Conservation (phyloP, 1,140 invertebrate genomes). For the Hyposmocoma kahamanoa region DNA sequence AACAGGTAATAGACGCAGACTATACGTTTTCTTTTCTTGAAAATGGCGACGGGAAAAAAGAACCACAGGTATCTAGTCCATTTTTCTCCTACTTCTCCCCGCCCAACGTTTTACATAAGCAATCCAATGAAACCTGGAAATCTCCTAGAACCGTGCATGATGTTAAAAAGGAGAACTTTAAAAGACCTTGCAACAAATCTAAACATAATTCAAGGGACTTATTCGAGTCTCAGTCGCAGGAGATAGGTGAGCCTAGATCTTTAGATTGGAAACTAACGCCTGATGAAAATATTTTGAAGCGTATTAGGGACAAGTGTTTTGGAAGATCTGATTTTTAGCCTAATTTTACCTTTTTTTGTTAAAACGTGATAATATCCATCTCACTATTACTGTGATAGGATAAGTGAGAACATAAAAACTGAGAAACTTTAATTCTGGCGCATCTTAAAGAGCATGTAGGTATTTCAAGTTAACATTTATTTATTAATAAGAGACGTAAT, state of each 20-base stretch:
- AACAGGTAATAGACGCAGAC: constrained; percentile 47
- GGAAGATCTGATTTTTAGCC: constrained; percentile 45
- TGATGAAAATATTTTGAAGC: constrained; percentile 45
- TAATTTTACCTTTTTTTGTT: too few species aligned
- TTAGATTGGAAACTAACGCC: constrained; percentile 49
- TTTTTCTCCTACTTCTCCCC: constrained; percentile 58
- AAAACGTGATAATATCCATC: too few species aligned
- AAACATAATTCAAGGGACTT: constrained; percentile 49
- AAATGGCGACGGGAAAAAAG: constrained; percentile 34
- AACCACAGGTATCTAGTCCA: constrained; percentile 39
- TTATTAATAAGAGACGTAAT: too few species aligned
- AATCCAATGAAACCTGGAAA: constrained; percentile 37
- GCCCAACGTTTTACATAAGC: constrained; percentile 29
- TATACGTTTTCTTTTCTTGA: constrained; percentile 56
- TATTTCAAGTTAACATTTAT: too few species aligned
- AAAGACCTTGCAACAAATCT: constrained; percentile 22
- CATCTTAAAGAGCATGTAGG: too few species aligned
- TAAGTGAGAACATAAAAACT: too few species aligned
- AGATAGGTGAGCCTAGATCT: constrained; percentile 28
- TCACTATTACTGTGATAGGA: too few species aligned
- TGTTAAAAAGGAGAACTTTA: constrained; percentile 16
- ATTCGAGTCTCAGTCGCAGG: constrained; percentile 59
- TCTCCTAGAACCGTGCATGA: constrained; percentile 22
- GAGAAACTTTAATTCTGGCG: too few species aligned
- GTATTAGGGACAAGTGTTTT: constrained; percentile 50